Conservation (phyloP, 1,140 invertebrate species). For the Apis florea region DNA sequence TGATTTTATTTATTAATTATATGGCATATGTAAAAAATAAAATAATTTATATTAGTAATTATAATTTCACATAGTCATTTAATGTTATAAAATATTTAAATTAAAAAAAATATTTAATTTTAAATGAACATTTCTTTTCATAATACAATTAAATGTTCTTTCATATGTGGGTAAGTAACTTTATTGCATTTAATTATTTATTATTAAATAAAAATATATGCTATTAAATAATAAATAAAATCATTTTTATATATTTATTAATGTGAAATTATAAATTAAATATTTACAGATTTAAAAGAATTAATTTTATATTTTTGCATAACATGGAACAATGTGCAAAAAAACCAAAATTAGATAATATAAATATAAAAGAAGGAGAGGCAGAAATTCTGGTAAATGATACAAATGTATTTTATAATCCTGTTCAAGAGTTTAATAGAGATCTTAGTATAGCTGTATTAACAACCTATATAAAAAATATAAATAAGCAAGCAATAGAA, state of each 20-base stretch:
- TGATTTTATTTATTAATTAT: background rate
- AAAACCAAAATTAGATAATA: constrained; percentile 44
- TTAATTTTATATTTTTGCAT: background rate
- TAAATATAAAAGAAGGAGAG: constrained; percentile 85
- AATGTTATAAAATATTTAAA: too few relatives aligned
- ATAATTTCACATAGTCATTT: too few relatives aligned
- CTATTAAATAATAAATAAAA: background rate
- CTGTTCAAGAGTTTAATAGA: constrained; percentile 98
- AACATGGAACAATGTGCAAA: constrained; percentile 52
- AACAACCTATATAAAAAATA: constrained; percentile 74
- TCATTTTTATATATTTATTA: background rate
- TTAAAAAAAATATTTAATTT: background rate
- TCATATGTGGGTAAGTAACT: background rate
- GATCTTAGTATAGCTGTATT: constrained; percentile 85
- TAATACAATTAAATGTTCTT: background rate
- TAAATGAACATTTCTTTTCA: background rate
- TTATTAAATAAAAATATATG: too few relatives aligned
- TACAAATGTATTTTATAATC: constrained; percentile 96
- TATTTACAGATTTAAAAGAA: background rate
- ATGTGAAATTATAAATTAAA: background rate
- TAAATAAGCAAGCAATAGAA: constrained; percentile 52
- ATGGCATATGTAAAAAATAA: background rate
- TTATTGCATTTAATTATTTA: background rate
- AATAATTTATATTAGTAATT: too few relatives aligned
- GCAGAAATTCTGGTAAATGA: constrained; percentile 85